Conservation (phyloP, 1,140 invertebrate species). For the Nixonia krombeini region DNA sequence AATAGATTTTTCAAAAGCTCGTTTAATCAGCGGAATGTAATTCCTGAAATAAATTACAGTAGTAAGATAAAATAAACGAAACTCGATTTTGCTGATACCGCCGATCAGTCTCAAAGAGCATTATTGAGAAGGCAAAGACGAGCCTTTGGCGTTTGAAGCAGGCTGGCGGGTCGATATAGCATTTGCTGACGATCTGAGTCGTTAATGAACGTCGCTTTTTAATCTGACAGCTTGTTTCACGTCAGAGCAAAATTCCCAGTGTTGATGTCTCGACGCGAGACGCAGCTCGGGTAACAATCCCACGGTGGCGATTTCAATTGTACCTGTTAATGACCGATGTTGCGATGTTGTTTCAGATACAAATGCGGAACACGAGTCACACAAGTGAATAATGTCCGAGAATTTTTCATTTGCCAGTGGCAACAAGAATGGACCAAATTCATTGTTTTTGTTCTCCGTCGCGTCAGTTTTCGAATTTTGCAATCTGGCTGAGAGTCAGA, state of each 20-base stretch:
- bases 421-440: constrained; percentile 21
- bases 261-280: not conserved
- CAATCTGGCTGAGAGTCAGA: constrained; percentile 19
- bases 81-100: too few species aligned
- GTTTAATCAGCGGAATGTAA: too few species aligned
- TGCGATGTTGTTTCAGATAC: too few species aligned
- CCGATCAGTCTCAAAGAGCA: too few species aligned
- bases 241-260: not conserved
- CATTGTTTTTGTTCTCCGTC: constrained; percentile 15
- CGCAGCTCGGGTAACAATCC: too few species aligned
- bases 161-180: constrained; percentile 6
- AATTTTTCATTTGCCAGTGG: not conserved
- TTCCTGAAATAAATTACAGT: too few species aligned
- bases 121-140: too few species aligned
- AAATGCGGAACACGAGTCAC: too few species aligned
- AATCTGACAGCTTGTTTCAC: not conserved
- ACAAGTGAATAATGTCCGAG: too few species aligned
- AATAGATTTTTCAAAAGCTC: too few species aligned
- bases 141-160: too few species aligned
- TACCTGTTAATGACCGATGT: not conserved
- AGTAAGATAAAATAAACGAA: too few species aligned
- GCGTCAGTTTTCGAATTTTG: constrained; percentile 18
- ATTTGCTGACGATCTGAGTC: constrained; percentile 15
- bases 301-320: constrained; percentile 1
- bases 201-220: constrained; percentile 12